phyloP scores from a whole-genome alignment of 2,888 invertebrate species.

The Allacma fusca region DNA sequence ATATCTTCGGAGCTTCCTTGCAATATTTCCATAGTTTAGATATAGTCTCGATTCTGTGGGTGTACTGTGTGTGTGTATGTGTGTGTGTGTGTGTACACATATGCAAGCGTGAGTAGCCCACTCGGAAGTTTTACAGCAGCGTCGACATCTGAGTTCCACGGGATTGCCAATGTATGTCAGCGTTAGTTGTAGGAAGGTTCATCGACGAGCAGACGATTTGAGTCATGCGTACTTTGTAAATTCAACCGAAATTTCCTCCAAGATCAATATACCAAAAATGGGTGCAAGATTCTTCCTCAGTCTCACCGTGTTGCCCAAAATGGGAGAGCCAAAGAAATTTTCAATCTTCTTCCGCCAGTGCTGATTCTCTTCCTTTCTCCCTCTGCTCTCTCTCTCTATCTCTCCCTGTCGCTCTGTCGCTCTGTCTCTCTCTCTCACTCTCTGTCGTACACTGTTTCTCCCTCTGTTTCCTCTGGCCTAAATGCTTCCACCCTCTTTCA shows the following conservation, averaged over 20 bases:
- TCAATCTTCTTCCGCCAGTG: conserved; percentile 20
- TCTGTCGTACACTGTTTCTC: conserved; percentile 12
- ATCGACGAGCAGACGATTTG: conserved; percentile 8
- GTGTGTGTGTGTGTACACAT: too few species aligned
- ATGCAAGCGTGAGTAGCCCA: too few species aligned
- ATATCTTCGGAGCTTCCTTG: too few species aligned
- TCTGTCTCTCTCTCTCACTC: neutral
- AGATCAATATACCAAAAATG: conserved; percentile 38
- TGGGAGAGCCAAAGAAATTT: conserved; percentile 29
- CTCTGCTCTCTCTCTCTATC: conserved; percentile 20
- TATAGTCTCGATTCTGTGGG: too few species aligned
- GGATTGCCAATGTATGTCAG: neutral
- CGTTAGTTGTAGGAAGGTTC: neutral
- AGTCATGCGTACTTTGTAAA: conserved; percentile 8
- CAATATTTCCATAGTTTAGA: too few species aligned
- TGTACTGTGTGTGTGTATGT: too few species aligned
- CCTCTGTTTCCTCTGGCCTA: conserved; percentile 4
- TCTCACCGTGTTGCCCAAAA: conserved; percentile 21
- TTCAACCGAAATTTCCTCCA: conserved; percentile 4
- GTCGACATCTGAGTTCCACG: too few species aligned
- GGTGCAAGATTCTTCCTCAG: conserved; percentile 28
- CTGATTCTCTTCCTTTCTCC: conserved; percentile 24
- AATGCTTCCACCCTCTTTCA: conserved; percentile 35
- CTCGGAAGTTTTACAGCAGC: too few species aligned
- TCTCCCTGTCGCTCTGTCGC: neutral